Evolutionary conservation across 2,113 vertebrate species (phyloP), one percentile per base, ranked within the genome.

Genomic region (Melanostigma gelatinosum): DNA sequence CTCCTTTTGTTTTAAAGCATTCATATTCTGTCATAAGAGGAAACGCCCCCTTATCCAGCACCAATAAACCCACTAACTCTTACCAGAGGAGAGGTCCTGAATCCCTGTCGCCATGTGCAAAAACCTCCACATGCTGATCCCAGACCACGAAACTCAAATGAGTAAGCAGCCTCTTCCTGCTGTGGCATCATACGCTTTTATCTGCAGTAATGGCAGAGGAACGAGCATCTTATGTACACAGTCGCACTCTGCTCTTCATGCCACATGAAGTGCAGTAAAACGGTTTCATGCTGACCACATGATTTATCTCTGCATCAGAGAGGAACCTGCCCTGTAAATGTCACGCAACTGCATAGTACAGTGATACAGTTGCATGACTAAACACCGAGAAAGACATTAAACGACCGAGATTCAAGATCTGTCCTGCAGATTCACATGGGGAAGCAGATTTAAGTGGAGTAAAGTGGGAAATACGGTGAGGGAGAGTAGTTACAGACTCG

Each of bases 131-230:
- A 76, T 18, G 61, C 70, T 40, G 32, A 3, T 11, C 73, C 72
- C 65, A 65, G 61, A 86, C 86, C 85, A 63, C 83, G 81, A 54
- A 80, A 69, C 72, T 77, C 29, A 63, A 77, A 79, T 72, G 85
- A 86, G 75, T 75, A 73, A 73, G 74, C 78, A 79, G 80, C 78
- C 55, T 75, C 75, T 64, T 71, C 64, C 67, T 44, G n/a, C 29
- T 68, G 71, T 8, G 32, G 77, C 65, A 61, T 77, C 44, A 3
- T 3, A 4, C 40, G 46, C 70, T 76, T 84, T 83, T 55, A 73
- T 75, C 75, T 72, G 24, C 8, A n/a, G 50, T 60, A 79, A 72
- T n/a, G 54, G 61, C 64, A 40, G 24, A 70, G 36, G 52, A 77
- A 71, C n/a, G 27, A 88, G 62, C 13, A 24, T 38, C 52, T 57